Evolutionary conservation across 37 sponge, comb jelly and placozoan genomes (phyloP), one percentile per base, ranked within the genome.

Genomic region (Agelas oroides): DNA sequence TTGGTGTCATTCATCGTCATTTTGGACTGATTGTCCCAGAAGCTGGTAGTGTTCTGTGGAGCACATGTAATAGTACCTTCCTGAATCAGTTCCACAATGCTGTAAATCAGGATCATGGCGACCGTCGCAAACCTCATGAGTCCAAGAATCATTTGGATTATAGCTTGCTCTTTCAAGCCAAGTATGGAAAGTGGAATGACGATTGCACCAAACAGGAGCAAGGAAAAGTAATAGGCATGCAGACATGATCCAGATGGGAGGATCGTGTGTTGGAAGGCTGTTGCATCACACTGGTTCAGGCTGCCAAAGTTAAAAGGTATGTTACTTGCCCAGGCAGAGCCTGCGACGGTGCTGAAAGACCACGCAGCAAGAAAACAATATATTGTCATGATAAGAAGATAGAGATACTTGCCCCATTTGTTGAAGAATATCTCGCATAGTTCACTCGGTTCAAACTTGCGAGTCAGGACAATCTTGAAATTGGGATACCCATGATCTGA

Each of bases 261-360:
- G 0, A 86, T 20, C 21, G 12, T 25, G 55, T 79, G 73, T 11
- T 71, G 78, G 79, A 94, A 97, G 35, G 91, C 92, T 28, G 69
- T 72, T 23, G n/a, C 27, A 30, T 60, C 59, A 79, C 97, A 97
- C 74, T 86, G 69, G 17, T 64, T 25, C 11, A 96, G 18, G 18
- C 68, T 65, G 61, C 76, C 36, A 27, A 70, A 77, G 70, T 86
- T 86, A 65, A 92, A 83, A 1, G 97, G 97, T 24, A 97, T 77
- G 76, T 97, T 97, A 2, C 84, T 56, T 33, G 97, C 74, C 97
- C 95, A 97, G 11, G 97, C 90, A 30, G 92, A 83, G 6, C 93
- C 97, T 14, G 93, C 97, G 53, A 94, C 92, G 17, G 97, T 89
- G 53, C 71, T 25, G 85, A 79, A 89, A 18, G 89, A 71, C 93